Evolutionary conservation across 2,797 vertebrate genomes (phyloP), one percentile per base, ranked within the genome.

Genomic region (Coregonus sp.): DNA sequence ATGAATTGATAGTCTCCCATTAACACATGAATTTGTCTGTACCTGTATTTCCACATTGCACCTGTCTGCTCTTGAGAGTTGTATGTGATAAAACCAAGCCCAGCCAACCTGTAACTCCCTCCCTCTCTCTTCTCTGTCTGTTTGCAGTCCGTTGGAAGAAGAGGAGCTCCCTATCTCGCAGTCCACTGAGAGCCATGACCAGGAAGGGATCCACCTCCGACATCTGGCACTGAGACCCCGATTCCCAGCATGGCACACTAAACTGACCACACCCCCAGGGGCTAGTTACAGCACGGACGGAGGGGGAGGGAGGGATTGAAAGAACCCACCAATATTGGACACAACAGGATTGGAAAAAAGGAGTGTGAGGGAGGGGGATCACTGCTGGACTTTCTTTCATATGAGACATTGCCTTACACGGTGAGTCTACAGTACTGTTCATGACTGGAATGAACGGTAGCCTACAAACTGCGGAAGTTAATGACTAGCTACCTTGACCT

Each of bases 121-220:
- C 5, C 73, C 54, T 70, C 65, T 75, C 54, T 35, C 20, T 16
- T n/a, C 37, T 51, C 35, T 66, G 15, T 56, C 5, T 80, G 14
- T 74, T 80, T 69, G 16, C 88, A 95, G 95, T 92, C 25, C 94
- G 86, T 73, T 95, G 95, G 95, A 95, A 90, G 87, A 94, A 93
- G 86, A 92, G 93, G 74, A 89, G 87, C 78, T 94, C 93, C 0
- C 76, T 93, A 66, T 94, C 95, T 1, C 93, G 85, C 75, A 95
- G 93, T 85, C 95, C 94, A 72, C 77, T 94, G 47, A 89, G 90
- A 78, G 79, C 84, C 82, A 93, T 94, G 84, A 89, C 89, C 76
- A 92, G 94, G 31, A 85, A 90, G 82, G 92, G 92, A 2, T 95
- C 94, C 1, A 72, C 80, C 71, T 91, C 92, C 0, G 92, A 95